Evolutionary conservation across 1,140 invertebrate species (phyloP), one percentile per base, ranked within the genome.

Genomic region (Oscheius sp.): DNA sequence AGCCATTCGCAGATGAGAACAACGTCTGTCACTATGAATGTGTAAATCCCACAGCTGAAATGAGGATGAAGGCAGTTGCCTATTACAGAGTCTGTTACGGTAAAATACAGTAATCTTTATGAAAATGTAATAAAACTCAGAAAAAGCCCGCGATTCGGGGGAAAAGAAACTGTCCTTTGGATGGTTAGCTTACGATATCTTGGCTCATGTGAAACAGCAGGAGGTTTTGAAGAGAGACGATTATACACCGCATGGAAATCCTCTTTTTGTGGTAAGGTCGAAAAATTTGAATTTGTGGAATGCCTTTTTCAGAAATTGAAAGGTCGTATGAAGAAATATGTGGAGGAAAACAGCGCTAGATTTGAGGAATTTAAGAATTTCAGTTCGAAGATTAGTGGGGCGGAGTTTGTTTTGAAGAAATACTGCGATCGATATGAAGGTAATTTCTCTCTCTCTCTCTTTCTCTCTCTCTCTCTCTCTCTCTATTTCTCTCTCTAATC

Each of bases 81-180:
- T 75, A 67, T 34, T 75, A 75, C 35, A n/a, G 38, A 28, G 68
- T 46, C 18, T 75, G 73, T 32, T 74, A 74, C 68, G 42, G 52
- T 67, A 38, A 55, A n/a, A 36, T 42, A 13, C 13, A 59, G 29
- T 59, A 23, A 0, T 15, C 23, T 59, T 23, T 10, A 59, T 59
- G 10, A 10, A 42, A 42, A 42, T 10, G 10, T 10, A n/a, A 42
- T 42, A 10, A 10, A n/a, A 10, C n/a, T 10, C 26, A 63, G 61
- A 63, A 10, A 18, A n/a, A 15, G 61, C 1, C 18, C 10, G 31
- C 7, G 61, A 63, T 29, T 32, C 18, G 1, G 69, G 58, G 52
- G 52, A 31, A 15, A 35, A 49, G 7, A 71, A 71, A 28, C 42
- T 71, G 23, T 71, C 69, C 26, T 71, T 71, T n/a, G 69, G 36